Base-by-base conservation (phyloP, 64 coral and sea anemone genomes). In the Actinia equina region DNA sequence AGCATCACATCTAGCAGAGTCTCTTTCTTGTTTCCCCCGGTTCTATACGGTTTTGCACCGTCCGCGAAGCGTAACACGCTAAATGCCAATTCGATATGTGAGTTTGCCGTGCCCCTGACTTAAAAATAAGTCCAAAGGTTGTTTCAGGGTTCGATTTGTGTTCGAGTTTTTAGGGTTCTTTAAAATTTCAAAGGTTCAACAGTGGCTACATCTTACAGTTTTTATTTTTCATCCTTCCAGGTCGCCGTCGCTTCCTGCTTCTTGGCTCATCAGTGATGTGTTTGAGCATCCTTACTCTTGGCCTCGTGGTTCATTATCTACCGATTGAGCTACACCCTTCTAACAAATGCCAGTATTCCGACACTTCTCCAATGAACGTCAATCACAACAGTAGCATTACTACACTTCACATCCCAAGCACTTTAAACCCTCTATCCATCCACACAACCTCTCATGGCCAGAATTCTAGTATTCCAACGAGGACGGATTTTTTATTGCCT, bases 211-310 rank as follows among this genome's bases (percentile, higher is more conserved):
- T 86, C 9, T 85, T 6, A 37, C 8, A 54, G 54, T 5, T 74
- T 53, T 61, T 88, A 6, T 46, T 69, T 58, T 78, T 58, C 77
- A 9, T 26, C 23, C 17, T 61, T 44, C 3, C 20, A 99, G 97
- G 97, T 26, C 93, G 97, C 22, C 93, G 97, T 70, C 91, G 93
- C 2, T 99, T 99, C 79, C 79, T 99, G 9, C 81, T 99, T 13
- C 85, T 92, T 57, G 91, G 97, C 52, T 89, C 91, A 51, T 93
- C 85, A 17, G 16, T 86, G 11, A 99, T 99, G 97, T 79, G 93
- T 17, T 42, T 93, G 27, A 95, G 90, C 19, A 90, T 99, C 20
- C 57, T 92, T 13, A 55, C 86, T 12, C 81, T 99, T 15, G 93
- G 86, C 15, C 65, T 91, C 5, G 89, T 93, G 4, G 86, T 93